Evolutionary conservation across 2,797 vertebrate genomes (phyloP), one percentile per base, ranked within the genome.

Genomic region (Enteromius mattozi): DNA sequence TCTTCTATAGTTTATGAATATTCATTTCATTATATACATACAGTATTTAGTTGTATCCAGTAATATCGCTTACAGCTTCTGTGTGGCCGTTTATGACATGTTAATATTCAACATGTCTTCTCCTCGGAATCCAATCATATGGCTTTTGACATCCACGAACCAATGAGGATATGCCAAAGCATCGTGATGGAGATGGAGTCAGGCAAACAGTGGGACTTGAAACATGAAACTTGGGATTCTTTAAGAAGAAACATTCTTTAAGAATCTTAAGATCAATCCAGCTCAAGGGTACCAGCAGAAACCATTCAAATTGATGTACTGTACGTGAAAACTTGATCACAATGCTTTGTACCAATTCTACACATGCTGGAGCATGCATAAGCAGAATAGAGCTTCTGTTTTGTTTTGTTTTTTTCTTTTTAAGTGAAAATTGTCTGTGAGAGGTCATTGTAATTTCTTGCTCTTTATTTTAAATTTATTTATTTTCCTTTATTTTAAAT

Each of bases 111-210:
- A 71, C 78, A 42, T 85, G 70, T 69, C 49, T 70, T 77, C 37
- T 82, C 70, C 78, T 51, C 49, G 42, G 49, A 78, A 86, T 89
- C 33, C 42, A 77, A 24, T 83, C 76, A 61, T 69, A 84, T 35
- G 83, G 75, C 68, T 85, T 72, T 81, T 76, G 65, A 84, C 72
- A 72, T 82, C 65, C 24, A 16, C 83, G 78, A 83, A 89, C 76
- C 74, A 89, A 89, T 90, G 70, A 87, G 84, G 71, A 81, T 47
- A 81, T 81, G 86, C 85, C 87, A 88, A 89, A 89, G 86, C 78
- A 68, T 83, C n/a, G 42, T 83, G 81, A 80, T 71, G 78, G 82
- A 81, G 30, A 24, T 45, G 59, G 30, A 87, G 68, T 83, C 84
- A 78, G 74, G 69, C 78, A 77, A 79, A 84, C 77, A 49, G 72